Evolutionary conservation across 2,113 vertebrate genomes (phyloP).

Genomic region (Puffinus mauretanicus): DNA sequence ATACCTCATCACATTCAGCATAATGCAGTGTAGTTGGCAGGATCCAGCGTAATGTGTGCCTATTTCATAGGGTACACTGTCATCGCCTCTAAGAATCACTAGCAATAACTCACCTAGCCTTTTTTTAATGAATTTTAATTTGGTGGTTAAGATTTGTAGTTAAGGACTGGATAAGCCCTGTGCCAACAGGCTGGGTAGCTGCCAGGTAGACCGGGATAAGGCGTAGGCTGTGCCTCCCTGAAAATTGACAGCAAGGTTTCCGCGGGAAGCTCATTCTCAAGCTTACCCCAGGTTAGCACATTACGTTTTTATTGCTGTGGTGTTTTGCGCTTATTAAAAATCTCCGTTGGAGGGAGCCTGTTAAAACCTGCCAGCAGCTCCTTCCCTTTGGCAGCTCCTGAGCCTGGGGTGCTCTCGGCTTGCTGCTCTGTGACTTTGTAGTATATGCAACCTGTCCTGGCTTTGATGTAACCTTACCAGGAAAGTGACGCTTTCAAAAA

Average conservation of each 20-base stretch:
- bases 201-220: not conserved
- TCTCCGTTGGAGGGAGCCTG: not conserved
- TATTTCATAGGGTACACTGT: not conserved
- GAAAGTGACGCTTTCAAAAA: not conserved
- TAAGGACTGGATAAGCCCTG: not conserved
- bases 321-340: not conserved
- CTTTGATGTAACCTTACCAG: not conserved
- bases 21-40: not conserved
- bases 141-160: not conserved
- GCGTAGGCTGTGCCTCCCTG: not conserved
- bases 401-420: not conserved
- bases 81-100: not conserved
- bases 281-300: not conserved
- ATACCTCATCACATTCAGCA: not conserved
- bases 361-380: constrained; percentile 11
- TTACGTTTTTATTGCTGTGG: not conserved
- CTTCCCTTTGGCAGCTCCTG: not conserved
- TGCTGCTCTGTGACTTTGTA: not conserved
- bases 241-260: not conserved
- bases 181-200: not conserved
- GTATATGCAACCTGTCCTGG: not conserved
- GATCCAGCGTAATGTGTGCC: not conserved
- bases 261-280: not conserved
- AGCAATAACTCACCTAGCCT: not conserved
- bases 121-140: not conserved